phyloP scores from a whole-genome alignment of 1,140 invertebrate genomes.

The Megathymus violae region DNA sequence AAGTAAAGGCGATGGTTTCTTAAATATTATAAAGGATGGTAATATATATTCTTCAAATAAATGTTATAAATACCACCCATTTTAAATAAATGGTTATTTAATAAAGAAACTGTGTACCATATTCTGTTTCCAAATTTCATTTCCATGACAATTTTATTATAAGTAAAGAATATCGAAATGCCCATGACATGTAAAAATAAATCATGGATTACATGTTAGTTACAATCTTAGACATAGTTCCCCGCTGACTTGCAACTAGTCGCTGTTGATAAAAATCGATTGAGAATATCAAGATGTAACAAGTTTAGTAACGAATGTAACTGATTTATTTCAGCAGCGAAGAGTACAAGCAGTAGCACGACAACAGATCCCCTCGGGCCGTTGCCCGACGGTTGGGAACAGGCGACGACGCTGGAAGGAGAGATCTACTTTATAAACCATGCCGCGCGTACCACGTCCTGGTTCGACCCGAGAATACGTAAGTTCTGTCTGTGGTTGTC shows the following conservation, averaged over 20 bases:
- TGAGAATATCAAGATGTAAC: constrained; percentile 44
- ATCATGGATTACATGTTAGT: too few relatives aligned
- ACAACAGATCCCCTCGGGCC: constrained; percentile 87
- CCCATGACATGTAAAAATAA: too few relatives aligned
- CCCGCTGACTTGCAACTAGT: constrained; percentile 70
- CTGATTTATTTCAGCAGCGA: constrained; percentile 81
- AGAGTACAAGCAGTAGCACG: constrained; percentile 81
- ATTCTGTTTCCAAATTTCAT: too few relatives aligned
- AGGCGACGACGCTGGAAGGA: constrained; percentile 95
- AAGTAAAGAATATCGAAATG: too few relatives aligned
- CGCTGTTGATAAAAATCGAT: constrained; percentile 73
- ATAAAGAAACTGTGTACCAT: too few relatives aligned
- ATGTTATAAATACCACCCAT: too few relatives aligned
- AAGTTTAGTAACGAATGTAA: constrained; percentile 49
- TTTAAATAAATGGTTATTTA: too few relatives aligned
- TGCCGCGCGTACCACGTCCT: constrained; percentile 95
- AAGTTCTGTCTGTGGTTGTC: constrained; percentile 82
- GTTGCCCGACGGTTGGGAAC: constrained; percentile 98
- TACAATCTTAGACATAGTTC: constrained; percentile 36
- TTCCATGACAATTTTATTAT: too few relatives aligned
- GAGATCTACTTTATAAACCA: constrained; percentile 99
- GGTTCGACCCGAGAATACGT: constrained; percentile 99
- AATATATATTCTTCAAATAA: too few relatives aligned
- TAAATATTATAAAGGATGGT: too few relatives aligned
- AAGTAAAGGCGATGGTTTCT: too few relatives aligned